Evolutionary conservation across 2,888 invertebrate species (phyloP).

Genomic region (Tachina lurida): DNA sequence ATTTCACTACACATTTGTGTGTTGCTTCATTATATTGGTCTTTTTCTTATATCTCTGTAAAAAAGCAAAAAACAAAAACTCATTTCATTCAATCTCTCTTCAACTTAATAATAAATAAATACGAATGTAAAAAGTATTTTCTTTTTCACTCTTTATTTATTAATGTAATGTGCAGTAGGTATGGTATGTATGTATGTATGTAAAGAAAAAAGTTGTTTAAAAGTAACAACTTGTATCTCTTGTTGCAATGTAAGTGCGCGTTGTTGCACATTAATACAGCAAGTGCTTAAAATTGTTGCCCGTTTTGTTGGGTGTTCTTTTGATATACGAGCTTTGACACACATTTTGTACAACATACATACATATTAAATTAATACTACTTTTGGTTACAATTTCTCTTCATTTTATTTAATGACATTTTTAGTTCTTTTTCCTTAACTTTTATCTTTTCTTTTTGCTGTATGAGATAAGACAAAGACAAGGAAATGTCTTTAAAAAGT

Average conservation of each 20-base stretch:
- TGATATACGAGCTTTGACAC: constrained; percentile 16
- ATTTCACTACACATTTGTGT: constrained; percentile 33
- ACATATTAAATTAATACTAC: constrained; percentile 12
- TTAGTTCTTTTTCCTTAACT: neutral
- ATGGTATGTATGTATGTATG: too few relatives aligned
- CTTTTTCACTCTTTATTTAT: constrained; percentile 3
- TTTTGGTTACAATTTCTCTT: constrained; percentile 45
- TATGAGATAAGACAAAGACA: neutral
- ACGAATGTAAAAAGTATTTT: constrained; percentile 8
- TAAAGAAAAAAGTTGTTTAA: constrained; percentile 17
- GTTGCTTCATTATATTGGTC: neutral
- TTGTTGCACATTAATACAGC: constrained; percentile 42
- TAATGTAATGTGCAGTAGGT: constrained; percentile 1
- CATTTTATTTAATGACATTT: constrained; percentile 56
- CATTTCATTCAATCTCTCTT: constrained; percentile 42
- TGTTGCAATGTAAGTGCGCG: constrained; percentile 1
- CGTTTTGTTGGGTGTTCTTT: constrained; percentile 35
- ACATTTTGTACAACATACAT: neutral
- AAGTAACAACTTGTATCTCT: constrained; percentile 48
- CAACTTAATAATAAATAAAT: constrained; percentile 54
- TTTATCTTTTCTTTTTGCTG: neutral
- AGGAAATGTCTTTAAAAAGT: constrained; percentile 33
- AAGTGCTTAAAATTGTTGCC: constrained; percentile 49
- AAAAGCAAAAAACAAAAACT: neutral
- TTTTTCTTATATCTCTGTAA: neutral